phyloP scores from a whole-genome alignment of 2,113 vertebrate genomes.

The Saccopteryx bilineata region DNA sequence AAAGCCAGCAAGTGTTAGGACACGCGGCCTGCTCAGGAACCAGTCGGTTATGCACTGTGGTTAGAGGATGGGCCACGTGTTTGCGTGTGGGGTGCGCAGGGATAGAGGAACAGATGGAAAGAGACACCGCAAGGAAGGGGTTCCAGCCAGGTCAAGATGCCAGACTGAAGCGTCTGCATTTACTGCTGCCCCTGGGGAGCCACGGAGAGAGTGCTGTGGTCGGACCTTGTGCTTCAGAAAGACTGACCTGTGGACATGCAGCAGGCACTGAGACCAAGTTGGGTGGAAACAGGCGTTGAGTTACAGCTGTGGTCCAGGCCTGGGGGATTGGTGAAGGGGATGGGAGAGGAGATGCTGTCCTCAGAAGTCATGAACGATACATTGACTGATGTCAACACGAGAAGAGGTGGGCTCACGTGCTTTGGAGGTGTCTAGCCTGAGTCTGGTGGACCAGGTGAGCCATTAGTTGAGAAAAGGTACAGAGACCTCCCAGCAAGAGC shows the following conservation, averaged over 20 bases:
- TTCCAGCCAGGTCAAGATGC: neutral
- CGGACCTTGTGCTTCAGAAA: neutral
- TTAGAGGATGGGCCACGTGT: accelerated
- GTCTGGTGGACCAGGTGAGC: neutral
- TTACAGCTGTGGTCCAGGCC: neutral
- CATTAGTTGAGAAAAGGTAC: neutral
- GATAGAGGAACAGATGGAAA: neutral
- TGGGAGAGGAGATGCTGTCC: neutral
- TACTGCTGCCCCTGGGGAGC: neutral
- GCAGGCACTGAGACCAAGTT: neutral
- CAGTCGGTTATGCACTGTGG: neutral
- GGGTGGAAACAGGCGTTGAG: neutral
- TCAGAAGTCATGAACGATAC: neutral
- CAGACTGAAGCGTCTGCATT: neutral
- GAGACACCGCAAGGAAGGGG: neutral
- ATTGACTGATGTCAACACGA: neutral
- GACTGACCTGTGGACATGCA: accelerated
- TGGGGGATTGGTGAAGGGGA: accelerated
- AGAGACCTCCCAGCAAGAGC: neutral
- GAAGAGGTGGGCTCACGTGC: neutral
- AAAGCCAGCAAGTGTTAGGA: neutral
- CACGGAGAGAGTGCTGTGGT: neutral
- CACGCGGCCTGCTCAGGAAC: neutral
- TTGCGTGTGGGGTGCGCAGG: too few relatives aligned
- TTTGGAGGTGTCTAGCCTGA: neutral